phyloP scores from a whole-genome alignment of 2,797 vertebrate species.

The Cossypha dichroa region DNA sequence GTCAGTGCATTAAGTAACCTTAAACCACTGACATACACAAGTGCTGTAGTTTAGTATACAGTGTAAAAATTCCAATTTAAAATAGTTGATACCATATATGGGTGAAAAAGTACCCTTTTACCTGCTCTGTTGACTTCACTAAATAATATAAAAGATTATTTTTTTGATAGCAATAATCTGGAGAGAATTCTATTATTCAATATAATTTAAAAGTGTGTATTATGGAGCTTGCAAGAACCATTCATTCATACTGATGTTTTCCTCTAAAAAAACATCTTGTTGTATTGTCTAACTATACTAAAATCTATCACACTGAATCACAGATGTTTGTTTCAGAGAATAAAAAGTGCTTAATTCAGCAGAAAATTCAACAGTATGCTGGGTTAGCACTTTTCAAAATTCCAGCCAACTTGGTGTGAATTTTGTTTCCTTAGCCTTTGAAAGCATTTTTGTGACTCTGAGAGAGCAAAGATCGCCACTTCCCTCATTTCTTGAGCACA shows the following conservation, averaged over 20 bases:
- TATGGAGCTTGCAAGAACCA: neutral
- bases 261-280: neutral
- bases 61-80: neutral
- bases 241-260: neutral
- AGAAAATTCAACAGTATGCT: constrained; percentile 36
- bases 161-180: neutral
- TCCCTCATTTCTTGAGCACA: neutral
- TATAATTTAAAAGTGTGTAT: neutral
- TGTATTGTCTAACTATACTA: constrained; percentile 7
- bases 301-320: constrained; percentile 43
- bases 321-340: constrained; percentile 56
- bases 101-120: neutral
- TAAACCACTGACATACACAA: neutral
- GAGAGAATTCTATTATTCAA: neutral
- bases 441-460: neutral
- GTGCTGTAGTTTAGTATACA: neutral
- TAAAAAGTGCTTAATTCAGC: constrained; percentile 39
- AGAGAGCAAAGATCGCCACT: neutral
- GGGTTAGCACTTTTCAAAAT: constrained; percentile 45
- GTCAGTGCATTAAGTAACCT: neutral
- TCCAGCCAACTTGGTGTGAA: neutral
- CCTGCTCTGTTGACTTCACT: neutral
- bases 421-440: constrained; percentile 27
- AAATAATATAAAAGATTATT: neutral
- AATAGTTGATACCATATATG: neutral